These are phyloP conservation scores for Sphenopsis melanotis DNA, from an alignment of 2,797 vertebrate species.

Conservation along the genomic window DNA sequence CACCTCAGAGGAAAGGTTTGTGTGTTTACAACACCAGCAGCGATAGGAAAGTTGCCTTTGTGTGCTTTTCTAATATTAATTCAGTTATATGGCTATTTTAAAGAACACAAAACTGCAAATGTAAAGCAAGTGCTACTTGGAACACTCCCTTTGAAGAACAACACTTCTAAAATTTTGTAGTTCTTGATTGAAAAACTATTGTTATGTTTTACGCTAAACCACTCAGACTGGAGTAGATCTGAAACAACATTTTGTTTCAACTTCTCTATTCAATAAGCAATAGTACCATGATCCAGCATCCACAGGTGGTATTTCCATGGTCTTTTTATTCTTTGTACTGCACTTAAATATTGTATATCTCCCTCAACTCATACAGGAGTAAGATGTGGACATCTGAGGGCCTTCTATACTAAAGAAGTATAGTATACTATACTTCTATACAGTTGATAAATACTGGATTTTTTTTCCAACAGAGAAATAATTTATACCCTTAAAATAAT, in stretches of 20 bases:
- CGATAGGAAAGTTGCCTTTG: neutral
- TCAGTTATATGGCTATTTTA: neutral
- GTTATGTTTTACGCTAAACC: neutral
- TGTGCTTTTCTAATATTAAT: neutral
- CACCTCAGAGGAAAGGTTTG: neutral
- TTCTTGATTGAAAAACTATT: neutral
- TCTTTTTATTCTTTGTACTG: neutral
- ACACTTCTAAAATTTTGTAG: neutral
- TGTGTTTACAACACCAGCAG: neutral
- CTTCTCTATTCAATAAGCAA: neutral
- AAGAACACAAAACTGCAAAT: neutral
- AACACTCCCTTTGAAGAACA: neutral
- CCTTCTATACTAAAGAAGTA: neutral
- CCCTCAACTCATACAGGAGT: neutral
- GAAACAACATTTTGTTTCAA: neutral
- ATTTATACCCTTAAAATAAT: neutral
- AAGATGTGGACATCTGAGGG: neutral
- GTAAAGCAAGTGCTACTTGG: neutral
- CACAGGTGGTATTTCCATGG: neutral
- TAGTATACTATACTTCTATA: neutral
- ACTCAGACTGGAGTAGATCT: neutral
- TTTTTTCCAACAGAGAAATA: neutral
- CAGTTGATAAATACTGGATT: rapidly evolving
- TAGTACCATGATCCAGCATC: neutral
- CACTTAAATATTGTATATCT: neutral